Conservation (phyloP, 2,888 invertebrate genomes). For the Octodonta nipae region DNA sequence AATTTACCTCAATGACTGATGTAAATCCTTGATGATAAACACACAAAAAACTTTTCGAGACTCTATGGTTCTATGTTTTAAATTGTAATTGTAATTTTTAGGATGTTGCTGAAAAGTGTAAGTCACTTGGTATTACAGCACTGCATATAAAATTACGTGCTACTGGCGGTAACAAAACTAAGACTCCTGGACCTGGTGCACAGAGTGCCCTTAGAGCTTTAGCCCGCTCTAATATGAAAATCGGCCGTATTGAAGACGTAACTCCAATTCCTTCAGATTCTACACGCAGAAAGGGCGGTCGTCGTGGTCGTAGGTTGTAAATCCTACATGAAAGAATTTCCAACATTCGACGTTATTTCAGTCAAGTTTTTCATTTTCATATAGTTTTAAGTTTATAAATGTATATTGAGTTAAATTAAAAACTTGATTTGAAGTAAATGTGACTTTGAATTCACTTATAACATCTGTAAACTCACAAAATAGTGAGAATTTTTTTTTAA, state of each 20-base stretch:
- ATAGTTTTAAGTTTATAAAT: conserved; percentile 1
- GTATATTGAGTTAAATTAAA: no score
- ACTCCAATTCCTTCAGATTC: conserved; percentile 99
- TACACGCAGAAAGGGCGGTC: conserved; percentile 98
- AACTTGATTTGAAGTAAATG: conserved; percentile 13
- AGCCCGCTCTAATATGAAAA: conserved; percentile 98
- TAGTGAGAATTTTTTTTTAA: no score
- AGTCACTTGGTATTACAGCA: conserved; percentile 90
- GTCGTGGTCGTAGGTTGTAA: conserved; percentile 97
- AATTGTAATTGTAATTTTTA: conserved; percentile 15
- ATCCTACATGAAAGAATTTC: no score
- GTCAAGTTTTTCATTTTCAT: not conserved
- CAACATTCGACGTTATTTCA: not conserved
- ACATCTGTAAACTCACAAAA: no score
- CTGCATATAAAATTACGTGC: conserved; percentile 96
- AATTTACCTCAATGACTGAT: no score
- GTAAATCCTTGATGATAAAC: no score
- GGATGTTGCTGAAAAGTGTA: conserved; percentile 99
- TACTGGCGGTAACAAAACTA: conserved; percentile 96
- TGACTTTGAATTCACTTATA: not conserved
- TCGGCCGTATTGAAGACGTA: conserved; percentile 98
- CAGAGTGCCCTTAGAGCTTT: conserved; percentile 94
- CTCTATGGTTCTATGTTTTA: no score
- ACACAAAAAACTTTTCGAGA: no score
- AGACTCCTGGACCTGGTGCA: conserved; percentile 97